Evolutionary conservation across 2,797 vertebrate species (phyloP), one percentile per base, ranked within the genome.

Genomic region (Orestias chungarensis): DNA sequence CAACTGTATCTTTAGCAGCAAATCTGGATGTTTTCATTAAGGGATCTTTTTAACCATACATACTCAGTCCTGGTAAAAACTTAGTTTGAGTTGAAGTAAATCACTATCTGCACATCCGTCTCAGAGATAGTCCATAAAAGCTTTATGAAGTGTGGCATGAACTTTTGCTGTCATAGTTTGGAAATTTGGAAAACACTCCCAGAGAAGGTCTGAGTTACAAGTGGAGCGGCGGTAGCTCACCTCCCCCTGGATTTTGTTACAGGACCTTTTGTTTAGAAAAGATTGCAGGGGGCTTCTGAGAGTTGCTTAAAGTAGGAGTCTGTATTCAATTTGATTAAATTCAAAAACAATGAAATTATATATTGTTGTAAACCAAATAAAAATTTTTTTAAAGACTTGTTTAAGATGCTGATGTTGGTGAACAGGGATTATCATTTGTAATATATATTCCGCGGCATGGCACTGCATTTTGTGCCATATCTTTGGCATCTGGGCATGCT

Each of bases 51-150:
- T 15, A 64, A 15, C 59, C 44, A 20, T 27, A 17, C 14, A 46
- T 29, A 8, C 9, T 42, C 46, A 1, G 27, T 50, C 5, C 44
- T 50, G 35, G 18, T 47, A 20, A 46, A 52, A 42, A 8, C 20
- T 29, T 71, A 14, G 14, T 61, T 15, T 8, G 15, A 29, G 35
- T 29, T 15, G 6, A 31, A 33, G 40, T 50, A 7, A 2, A 62
- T 64, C 35, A 43, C 12, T 15, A 12, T 40, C 38, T 35, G 71
- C 40, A 35, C 23, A 43, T 66, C 64, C 23, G 57, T 25, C 55
- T 38, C 70, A 50, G 14, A 64, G 33, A 14, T n/a, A 44, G 70
- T 65, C 70, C 27, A n/a, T 73, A 29, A 73, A 57, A 33, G 71
- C 27, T 44, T 46, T 44, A 65, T 66, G 27, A 55, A 46, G 35